Base-by-base conservation (phyloP, 2,113 vertebrate species). In the Tragelaphus strepsiceros region DNA sequence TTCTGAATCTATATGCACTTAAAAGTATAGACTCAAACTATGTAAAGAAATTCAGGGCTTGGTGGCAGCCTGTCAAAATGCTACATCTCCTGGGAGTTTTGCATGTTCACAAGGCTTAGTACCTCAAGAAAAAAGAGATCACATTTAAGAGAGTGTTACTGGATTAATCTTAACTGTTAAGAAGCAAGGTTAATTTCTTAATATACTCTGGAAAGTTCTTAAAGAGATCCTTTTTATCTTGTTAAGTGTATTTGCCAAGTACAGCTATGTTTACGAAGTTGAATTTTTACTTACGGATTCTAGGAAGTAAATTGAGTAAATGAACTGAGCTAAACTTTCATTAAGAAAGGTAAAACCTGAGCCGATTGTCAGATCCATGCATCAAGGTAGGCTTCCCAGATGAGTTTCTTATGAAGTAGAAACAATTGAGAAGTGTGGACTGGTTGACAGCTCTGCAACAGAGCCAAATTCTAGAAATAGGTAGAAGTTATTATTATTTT, bases 241-340 rank as follows among this genome's bases (percentile, higher is more conserved):
- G n/a, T 90, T 96, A 93, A 54, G 14, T 91, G 94, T 98, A 82
- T 97, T 97, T 98, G 85, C 94, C 81, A 97, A 94, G 90, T 96
- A 97, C 56, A 97, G 92, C 92, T 96, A 95, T 97, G 91, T 98
- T 98, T 97, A 98, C 88, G 26, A 93, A 94, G 77, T 85, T 94
- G 56, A 87, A 86, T 74, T 96, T 96, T 96, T 98, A 82, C 96
- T 97, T 97, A 91, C 6, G 43, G 43, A 43, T 85, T 90, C 96
- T 97, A 97, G 91, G 58, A 98, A 97, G 67, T 61, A 95, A 96
- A 95, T 22, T 87, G 74, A 94, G 56, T 94, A 94, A 96, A 92
- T 85, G 83, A 97, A 96, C 92, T 30, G 56, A 88, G 28, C 77
- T 96, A 67, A 95, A 96, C 49, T 87, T 93, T 90, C 80, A 83